A percentile compares a stretch with the other conserved stretches of the same genome.
Conservation (phyloP, 2,888 invertebrate genomes). For the Tupiocoris notatus region DNA sequence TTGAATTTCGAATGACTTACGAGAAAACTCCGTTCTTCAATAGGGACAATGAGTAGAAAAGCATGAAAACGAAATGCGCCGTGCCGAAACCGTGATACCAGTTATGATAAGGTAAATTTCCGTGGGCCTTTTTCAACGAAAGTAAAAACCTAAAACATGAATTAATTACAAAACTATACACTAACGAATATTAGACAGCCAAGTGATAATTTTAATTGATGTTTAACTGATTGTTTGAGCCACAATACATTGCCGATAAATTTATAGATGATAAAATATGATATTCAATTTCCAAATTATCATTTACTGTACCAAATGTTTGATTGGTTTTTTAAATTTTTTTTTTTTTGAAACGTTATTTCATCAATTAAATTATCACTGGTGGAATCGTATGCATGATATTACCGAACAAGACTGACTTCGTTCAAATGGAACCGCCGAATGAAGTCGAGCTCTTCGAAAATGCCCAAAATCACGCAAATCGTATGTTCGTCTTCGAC, state of each 20-base stretch:
- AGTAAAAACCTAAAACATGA: slow-evolving; percentile 29
- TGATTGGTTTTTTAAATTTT: too few species aligned
- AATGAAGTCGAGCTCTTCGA: slow-evolving; percentile 20
- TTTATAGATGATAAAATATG: too few species aligned
- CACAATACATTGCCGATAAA: too few species aligned
- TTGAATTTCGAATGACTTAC: slow-evolving; percentile 8
- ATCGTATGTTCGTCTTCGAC: slow-evolving; percentile 12
- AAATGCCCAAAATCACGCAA: slow-evolving; percentile 35
- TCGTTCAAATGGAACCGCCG: slow-evolving; percentile 16
- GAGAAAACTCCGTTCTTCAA: slow-evolving; percentile 25
- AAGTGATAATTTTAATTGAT: too few species aligned
- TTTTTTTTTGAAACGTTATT: too few species aligned
- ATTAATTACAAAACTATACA: too few species aligned
- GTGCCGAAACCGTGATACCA: slow-evolving; percentile 40
- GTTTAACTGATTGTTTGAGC: too few species aligned
- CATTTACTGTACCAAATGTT: too few species aligned
- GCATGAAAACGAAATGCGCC: slow-evolving; percentile 33
- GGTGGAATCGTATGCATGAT: too few species aligned
- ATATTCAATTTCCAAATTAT: too few species aligned
- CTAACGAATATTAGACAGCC: too few species aligned
- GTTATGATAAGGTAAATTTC: slow-evolving; percentile 36
- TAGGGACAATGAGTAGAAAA: slow-evolving; percentile 36
- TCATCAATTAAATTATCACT: too few species aligned
- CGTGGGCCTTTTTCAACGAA: slow-evolving; percentile 11
- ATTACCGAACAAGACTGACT: background rate